Conservation (phyloP, 2,888 invertebrate genomes). For the Belgica antarctica region DNA sequence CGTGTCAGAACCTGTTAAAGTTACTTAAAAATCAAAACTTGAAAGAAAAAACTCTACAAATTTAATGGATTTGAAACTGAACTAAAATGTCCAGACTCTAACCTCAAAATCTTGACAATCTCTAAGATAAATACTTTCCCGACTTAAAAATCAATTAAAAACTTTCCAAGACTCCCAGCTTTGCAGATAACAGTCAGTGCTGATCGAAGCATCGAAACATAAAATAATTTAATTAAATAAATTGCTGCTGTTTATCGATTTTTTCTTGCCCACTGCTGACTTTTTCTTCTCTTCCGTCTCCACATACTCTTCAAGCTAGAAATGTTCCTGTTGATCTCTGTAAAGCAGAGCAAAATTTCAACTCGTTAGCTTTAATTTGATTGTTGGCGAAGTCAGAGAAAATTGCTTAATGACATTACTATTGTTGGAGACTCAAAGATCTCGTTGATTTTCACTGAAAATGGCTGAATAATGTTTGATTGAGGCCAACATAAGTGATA, state of each 20-base stretch:
- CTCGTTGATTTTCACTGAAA: not conserved
- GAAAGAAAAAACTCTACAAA: no score
- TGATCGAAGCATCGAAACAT: conserved; percentile 37
- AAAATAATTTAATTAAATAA: conserved; percentile 44
- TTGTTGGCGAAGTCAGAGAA: conserved; percentile 10
- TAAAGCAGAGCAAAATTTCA: conserved; percentile 18
- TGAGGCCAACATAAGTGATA: not conserved
- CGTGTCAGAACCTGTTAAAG: no score
- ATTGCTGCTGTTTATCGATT: conserved; percentile 44
- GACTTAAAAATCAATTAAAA: no score
- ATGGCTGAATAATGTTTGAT: conserved; percentile 7
- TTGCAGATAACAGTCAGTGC: no score
- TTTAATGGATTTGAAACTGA: no score
- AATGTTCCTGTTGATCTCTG: conserved; percentile 15
- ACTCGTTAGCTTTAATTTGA: conserved; percentile 43
- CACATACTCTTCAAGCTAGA: conserved; percentile 16
- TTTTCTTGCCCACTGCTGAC: conserved; percentile 1
- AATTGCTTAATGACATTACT: conserved; percentile 42
- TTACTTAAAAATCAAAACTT: no score
- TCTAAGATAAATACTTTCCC: no score
- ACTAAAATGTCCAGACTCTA: no score
- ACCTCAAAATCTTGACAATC: no score
- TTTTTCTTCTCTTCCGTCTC: not conserved
- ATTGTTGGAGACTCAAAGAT: conserved; percentile 12
- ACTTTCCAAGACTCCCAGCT: no score